Percentiles rank a stretch among this genome's conserved stretches.
These are phyloP conservation scores for Colius striatus DNA, from an alignment of 2,113 vertebrate species.

Conservation along the genomic window DNA sequence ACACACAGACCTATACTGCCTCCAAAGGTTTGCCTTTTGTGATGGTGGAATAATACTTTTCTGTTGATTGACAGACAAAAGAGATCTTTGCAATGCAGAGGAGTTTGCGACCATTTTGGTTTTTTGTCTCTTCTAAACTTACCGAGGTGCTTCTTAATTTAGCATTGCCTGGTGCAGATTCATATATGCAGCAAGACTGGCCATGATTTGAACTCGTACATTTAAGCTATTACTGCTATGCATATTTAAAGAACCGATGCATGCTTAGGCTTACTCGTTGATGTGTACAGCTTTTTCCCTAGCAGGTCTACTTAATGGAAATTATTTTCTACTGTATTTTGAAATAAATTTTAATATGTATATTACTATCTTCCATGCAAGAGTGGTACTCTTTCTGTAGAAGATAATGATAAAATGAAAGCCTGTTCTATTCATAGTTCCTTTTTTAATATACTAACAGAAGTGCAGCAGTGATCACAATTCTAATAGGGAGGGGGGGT, in stretches of 20 bases:
- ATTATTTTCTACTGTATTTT: constrained; percentile 36
- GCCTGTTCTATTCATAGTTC: neutral
- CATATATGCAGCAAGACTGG: neutral
- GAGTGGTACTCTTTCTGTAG: constrained; percentile 38
- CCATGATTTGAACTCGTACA: constrained; percentile 7
- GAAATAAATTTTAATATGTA: neutral
- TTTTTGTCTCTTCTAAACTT: constrained; percentile 49
- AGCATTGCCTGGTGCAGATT: neutral
- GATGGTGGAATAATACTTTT: constrained; percentile 81
- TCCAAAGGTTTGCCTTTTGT: constrained; percentile 84
- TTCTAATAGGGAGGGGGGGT: neutral
- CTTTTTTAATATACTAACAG: neutral
- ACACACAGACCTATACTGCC: constrained; percentile 79
- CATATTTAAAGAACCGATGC: constrained; percentile 62
- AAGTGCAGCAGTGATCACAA: neutral
- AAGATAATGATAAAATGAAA: constrained; percentile 8
- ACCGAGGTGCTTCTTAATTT: constrained; percentile 33
- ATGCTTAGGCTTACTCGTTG: neutral
- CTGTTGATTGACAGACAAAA: constrained; percentile 82
- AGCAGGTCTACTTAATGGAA: constrained; percentile 57
- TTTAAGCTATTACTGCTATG: constrained; percentile 37
- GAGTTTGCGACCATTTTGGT: constrained; percentile 69
- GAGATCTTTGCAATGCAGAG: constrained; percentile 71
- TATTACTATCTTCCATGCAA: constrained; percentile 30
- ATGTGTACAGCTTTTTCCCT: constrained; percentile 44